Evolutionary conservation across 2,888 invertebrate species (phyloP).

Genomic region (Bedellia somnulentella): DNA sequence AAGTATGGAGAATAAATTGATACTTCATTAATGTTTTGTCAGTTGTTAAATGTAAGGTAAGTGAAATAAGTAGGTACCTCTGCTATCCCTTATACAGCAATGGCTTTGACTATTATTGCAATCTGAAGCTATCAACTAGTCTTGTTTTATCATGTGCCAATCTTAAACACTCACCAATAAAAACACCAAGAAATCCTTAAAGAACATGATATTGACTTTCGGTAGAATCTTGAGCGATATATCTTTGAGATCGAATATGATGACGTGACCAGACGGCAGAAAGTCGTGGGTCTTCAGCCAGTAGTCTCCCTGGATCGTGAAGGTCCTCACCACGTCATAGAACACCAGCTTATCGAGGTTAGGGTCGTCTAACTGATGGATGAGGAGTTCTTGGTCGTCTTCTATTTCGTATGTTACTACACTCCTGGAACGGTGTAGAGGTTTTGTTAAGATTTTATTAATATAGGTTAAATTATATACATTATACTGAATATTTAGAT

Average conservation of each 20-base stretch:
- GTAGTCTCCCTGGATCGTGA: constrained; percentile 25
- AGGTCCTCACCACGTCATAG: constrained; percentile 29
- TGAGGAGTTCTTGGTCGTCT: constrained; percentile 23
- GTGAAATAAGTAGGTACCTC: too few relatives aligned
- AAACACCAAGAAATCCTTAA: constrained; percentile 30
- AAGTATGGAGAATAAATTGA: too few relatives aligned
- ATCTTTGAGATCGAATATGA: constrained; percentile 31
- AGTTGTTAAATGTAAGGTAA: too few relatives aligned
- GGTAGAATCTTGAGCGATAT: constrained; percentile 27
- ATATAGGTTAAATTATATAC: too few relatives aligned
- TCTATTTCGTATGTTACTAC: constrained; percentile 21
- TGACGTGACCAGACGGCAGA: constrained; percentile 29
- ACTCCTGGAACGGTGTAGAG: constrained; percentile 22
- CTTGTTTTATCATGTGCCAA: too few relatives aligned
- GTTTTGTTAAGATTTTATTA: neutral
- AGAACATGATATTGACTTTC: constrained; percentile 31
- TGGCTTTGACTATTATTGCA: too few relatives aligned
- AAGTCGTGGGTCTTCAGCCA: constrained; percentile 22
- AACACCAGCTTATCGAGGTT: constrained; percentile 26
- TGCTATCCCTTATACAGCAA: too few relatives aligned
- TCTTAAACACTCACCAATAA: constrained; percentile 26
- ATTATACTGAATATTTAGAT: too few relatives aligned
- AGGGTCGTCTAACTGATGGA: constrained; percentile 28
- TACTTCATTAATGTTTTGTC: too few relatives aligned
- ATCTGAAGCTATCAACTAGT: too few relatives aligned